Conservation (phyloP, 1,140 invertebrate species). For the Chlorops oryzae region DNA sequence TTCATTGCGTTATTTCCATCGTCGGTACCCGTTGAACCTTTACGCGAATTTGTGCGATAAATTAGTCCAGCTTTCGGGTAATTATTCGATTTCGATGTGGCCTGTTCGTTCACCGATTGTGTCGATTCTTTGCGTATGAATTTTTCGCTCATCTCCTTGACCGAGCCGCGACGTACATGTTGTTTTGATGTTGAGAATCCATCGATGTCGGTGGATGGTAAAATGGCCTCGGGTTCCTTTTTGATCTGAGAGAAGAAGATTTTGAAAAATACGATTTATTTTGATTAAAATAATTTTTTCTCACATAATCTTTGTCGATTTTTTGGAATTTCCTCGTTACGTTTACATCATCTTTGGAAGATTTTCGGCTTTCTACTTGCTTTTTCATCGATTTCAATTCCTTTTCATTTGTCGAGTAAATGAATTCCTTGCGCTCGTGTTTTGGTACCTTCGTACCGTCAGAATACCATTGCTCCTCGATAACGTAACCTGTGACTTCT, state of each 20-base stretch:
- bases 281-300: background rate
- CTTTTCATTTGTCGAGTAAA: constrained; percentile 59
- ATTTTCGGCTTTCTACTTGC: constrained; percentile 21
- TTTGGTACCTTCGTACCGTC: constrained; percentile 60
- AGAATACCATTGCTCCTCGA: constrained; percentile 59
- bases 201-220: background rate
- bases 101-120: constrained; percentile 16
- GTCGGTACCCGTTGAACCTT: constrained; percentile 24
- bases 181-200: constrained; percentile 35
- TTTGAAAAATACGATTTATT: too few species aligned
- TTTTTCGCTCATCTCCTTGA: constrained; percentile 66
- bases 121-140: constrained; percentile 53
- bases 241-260: too few species aligned
- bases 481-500: constrained; percentile 60
- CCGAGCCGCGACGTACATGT: constrained; percentile 59
- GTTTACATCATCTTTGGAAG: constrained; percentile 22
- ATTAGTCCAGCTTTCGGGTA: constrained; percentile 64
- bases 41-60: constrained; percentile 48
- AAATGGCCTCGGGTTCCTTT: too few species aligned
- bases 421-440: constrained; percentile 59
- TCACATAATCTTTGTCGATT: constrained; percentile 20
- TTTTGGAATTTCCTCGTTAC: constrained; percentile 33
- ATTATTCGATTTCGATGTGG: constrained; percentile 17
- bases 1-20: too few species aligned
- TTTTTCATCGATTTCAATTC: constrained; percentile 49